Evolutionary conservation across 1,140 invertebrate genomes (phyloP), one percentile per base, ranked within the genome.

Genomic region (Drosophila insularis): DNA sequence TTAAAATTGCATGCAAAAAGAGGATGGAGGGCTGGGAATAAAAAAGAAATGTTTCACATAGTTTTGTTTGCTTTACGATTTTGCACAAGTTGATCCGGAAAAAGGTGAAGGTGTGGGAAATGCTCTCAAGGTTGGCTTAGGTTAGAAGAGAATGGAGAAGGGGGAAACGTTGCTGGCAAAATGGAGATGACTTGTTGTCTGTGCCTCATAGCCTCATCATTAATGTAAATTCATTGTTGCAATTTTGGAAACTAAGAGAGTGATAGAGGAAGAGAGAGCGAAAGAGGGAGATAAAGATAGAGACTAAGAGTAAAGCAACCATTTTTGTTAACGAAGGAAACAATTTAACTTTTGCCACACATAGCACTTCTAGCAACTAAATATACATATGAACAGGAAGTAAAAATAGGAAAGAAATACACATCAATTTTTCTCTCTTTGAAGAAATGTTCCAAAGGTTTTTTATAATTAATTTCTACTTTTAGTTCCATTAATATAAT

Each of bases 191-290:
- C 43, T 50, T 50, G 43, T 50, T 21, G 54, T 55, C 62, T 60
- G 60, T 46, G 32, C 63, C 35, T 37, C 35, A 67, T 60, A 54
- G 68, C 68, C 78, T 87, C 84, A 89, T 87, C 84, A 87, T 87
- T 87, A 87, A 87, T 87, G 84, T 81, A 87, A 87, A 89, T 87
- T 87, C 84, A 87, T 87, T 87, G 84, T 89, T 82, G 79, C 76
- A 70, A 74, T 67, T 27, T 62, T 54, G 27, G 39, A 61, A 56
- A 19, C 31, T 59, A 1, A 50, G 31, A 58, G 37, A 27, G 19
- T 21, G n/a, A 14, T 4, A 32, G 43, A 11, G 43, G 4, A 3
- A 46, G 32, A 35, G 32, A 35, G 32, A 27, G 19, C 21, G 10
- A 19, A 4, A 35, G 43, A 21, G 43, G 19, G 17, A 46, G 32